These are phyloP conservation scores for Nanorana parkeri DNA, from an alignment of 2,113 vertebrate species.

Conservation along the genomic window DNA sequence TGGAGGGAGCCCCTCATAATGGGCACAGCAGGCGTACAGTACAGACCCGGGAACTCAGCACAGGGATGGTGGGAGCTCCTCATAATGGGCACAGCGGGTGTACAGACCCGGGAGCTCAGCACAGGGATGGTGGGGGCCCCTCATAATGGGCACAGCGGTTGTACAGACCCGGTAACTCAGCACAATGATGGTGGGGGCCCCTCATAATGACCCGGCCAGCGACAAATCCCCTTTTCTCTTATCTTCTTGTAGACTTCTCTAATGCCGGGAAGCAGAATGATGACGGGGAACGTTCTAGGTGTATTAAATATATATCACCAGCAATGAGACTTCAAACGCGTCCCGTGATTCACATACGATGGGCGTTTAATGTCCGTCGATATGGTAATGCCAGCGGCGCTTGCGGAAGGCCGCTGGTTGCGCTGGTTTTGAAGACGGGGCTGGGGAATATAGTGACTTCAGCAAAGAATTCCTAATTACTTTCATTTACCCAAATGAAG, in stretches of 20 bases:
- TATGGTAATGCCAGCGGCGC: not conserved
- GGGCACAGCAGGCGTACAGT: too few species aligned
- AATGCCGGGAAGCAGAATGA: not conserved
- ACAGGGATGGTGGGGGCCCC: too few species aligned
- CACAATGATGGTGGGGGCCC: too few species aligned
- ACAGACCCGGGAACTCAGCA: too few species aligned
- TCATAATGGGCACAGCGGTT: too few species aligned
- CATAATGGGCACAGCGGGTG: too few species aligned
- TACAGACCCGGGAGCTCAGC: too few species aligned
- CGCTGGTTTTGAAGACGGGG: not conserved
- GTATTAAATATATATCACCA: slow-evolving; percentile 34
- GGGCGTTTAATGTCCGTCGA: slow-evolving; percentile 13
- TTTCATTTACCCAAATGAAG: slow-evolving; percentile 20
- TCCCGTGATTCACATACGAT: not conserved
- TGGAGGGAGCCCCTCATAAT: too few species aligned
- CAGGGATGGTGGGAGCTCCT: too few species aligned
- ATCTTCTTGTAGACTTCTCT: not conserved
- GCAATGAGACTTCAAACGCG: slow-evolving; percentile 11
- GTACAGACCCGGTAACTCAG: too few species aligned
- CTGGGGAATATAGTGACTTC: not conserved
- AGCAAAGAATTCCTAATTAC: not conserved
- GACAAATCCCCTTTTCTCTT: not conserved
- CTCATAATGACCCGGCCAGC: too few species aligned
- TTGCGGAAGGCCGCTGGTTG: not conserved
- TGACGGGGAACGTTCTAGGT: slow-evolving; percentile 3